A percentile compares a stretch with the other conserved stretches of the same genome.
Evolutionary conservation across 53 echinoderm and acorn worm species (phyloP).

Genomic region (Crossaster papposus): DNA sequence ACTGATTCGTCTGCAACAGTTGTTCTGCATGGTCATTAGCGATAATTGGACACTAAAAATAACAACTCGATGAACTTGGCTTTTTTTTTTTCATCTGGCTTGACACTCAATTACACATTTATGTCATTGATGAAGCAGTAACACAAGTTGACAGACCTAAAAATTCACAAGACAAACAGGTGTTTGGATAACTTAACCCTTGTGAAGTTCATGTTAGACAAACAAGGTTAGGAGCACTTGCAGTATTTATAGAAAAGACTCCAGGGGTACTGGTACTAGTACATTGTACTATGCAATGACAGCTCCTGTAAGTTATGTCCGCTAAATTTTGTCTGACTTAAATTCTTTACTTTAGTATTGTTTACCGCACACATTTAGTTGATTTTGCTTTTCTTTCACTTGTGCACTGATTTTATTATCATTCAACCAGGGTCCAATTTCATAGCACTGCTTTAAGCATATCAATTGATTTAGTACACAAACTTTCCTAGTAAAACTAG

Average conservation of each 20-base stretch:
- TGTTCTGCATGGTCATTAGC: background rate
- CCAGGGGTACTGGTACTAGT: background rate
- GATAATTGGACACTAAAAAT: constrained; percentile 7
- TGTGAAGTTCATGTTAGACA: background rate
- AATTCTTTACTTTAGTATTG: too few species aligned
- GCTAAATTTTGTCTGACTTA: too few species aligned
- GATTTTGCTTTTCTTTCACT: too few species aligned
- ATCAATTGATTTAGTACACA: too few species aligned
- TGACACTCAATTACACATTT: background rate
- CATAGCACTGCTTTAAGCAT: too few species aligned
- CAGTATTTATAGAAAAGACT: background rate
- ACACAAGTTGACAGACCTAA: background rate
- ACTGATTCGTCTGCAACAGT: background rate
- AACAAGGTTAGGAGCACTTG: background rate
- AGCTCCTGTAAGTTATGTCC: too few species aligned
- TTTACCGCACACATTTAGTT: too few species aligned
- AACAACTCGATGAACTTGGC: background rate
- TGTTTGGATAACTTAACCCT: constrained; percentile 20
- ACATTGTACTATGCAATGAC: too few species aligned
- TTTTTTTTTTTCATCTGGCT: background rate
- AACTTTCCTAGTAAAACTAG: too few species aligned
- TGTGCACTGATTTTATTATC: too few species aligned
- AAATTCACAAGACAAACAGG: background rate
- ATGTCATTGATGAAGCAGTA: background rate
- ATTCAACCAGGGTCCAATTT: too few species aligned